Evolutionary conservation across 35 echinoderm and acorn worm species (phyloP).

Genomic region (Nesometra sesokonis): DNA sequence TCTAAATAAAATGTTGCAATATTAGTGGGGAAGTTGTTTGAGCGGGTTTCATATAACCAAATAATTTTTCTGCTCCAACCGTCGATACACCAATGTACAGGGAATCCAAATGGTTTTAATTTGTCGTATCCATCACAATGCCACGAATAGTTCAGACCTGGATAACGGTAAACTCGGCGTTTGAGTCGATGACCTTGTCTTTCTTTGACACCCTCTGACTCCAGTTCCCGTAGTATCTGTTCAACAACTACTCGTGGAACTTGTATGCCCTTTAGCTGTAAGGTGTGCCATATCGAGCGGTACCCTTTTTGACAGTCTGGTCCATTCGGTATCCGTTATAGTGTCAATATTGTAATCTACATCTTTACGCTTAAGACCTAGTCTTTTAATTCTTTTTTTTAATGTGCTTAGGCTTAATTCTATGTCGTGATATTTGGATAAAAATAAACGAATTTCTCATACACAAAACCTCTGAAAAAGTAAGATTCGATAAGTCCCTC

Average conservation of each 20-base stretch:
- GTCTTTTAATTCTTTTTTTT: neutral
- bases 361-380: neutral
- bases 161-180: neutral
- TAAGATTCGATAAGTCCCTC: no score
- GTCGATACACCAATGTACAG: constrained; percentile 13
- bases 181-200: neutral
- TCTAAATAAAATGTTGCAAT: neutral
- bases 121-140: constrained; percentile 19
- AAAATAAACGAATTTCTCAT: no score
- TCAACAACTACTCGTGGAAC: neutral
- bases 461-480: no score
- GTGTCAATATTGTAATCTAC: neutral
- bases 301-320: neutral
- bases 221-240: neutral
- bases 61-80: neutral
- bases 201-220: neutral
- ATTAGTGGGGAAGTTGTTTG: neutral
- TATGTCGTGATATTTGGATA: no score
- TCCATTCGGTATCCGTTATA: neutral
- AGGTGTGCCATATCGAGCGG: neutral
- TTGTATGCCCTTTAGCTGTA: neutral
- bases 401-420: neutral
- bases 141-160: constrained; percentile 1
- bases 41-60: neutral
- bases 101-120: constrained; percentile 19